Percentiles rank a stretch among this genome's conserved stretches.
Conservation (phyloP, 2,888 invertebrate genomes). For the Ypsolopha sequella region DNA sequence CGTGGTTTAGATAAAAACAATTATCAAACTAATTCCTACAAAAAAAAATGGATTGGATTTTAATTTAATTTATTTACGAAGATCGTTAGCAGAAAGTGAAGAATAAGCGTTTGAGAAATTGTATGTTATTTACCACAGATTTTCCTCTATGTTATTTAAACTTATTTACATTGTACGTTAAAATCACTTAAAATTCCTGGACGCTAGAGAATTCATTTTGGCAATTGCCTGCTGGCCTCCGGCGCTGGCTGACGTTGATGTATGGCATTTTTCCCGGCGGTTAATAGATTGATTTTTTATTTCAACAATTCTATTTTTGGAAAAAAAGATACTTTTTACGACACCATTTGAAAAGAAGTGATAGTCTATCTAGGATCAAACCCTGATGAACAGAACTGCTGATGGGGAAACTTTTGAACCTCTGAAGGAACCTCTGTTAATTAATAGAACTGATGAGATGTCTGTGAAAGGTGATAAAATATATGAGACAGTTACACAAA, state of each 20-base stretch:
- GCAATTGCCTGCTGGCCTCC: neutral
- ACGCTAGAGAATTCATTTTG: conserved; percentile 22
- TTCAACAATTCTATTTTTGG: conserved; percentile 19
- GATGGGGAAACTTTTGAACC: neutral
- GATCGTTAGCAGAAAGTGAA: too few species aligned
- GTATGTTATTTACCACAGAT: too few species aligned
- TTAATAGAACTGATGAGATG: too few species aligned
- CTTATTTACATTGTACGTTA: conserved; percentile 10
- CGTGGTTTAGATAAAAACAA: too few species aligned
- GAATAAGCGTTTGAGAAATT: too few species aligned
- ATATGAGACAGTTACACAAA: too few species aligned
- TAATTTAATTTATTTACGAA: too few species aligned
- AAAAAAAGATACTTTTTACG: conserved; percentile 6
- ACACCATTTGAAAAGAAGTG: neutral
- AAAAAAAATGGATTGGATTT: too few species aligned
- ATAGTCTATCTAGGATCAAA: neutral
- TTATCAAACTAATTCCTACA: too few species aligned
- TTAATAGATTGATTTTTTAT: conserved; percentile 16
- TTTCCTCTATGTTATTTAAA: too few species aligned
- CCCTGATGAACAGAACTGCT: neutral
- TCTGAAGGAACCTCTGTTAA: too few species aligned
- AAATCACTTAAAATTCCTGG: conserved; percentile 38
- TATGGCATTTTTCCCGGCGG: conserved; percentile 31
- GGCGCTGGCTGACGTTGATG: conserved; percentile 38
- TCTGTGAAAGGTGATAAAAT: too few species aligned